Evolutionary conservation across 2,797 vertebrate species (phyloP).

Genomic region (Crotalus adamanteus): DNA sequence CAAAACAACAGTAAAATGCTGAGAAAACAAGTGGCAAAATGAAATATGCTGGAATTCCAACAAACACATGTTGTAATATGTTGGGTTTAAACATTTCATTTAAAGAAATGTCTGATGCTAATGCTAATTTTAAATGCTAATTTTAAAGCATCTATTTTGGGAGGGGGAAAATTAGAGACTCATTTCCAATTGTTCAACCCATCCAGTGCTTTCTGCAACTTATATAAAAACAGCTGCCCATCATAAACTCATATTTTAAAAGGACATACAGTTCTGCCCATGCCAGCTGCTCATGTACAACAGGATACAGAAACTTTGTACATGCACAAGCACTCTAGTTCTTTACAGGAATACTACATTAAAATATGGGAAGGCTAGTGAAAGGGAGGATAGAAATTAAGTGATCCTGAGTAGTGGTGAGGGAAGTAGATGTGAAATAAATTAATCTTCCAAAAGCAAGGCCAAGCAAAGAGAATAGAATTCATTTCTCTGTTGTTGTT

Average conservation of each 20-base stretch:
- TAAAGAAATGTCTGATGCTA: not conserved
- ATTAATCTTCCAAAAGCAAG: not conserved
- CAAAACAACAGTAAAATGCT: not conserved
- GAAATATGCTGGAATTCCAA: not conserved
- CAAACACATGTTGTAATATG: not conserved
- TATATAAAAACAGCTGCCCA: constrained; percentile 3
- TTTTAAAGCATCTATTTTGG: not conserved
- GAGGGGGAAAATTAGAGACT: not conserved
- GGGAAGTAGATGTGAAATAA: not conserved
- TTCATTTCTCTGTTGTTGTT: not conserved
- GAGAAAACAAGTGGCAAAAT: not conserved
- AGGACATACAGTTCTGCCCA: not conserved
- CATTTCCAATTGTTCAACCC: not conserved
- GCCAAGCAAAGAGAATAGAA: not conserved
- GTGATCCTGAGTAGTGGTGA: not conserved
- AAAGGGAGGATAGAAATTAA: not conserved
- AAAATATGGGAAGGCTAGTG: not conserved
- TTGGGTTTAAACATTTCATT: not conserved
- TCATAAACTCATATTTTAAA: not conserved
- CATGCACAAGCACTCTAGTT: not conserved
- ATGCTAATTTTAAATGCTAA: not conserved
- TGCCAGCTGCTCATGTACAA: not conserved
- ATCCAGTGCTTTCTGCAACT: not conserved
- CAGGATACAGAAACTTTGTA: not conserved
- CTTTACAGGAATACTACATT: not conserved